Conservation (phyloP, 2,888 invertebrate genomes). For the Spilosoma lubricipeda region DNA sequence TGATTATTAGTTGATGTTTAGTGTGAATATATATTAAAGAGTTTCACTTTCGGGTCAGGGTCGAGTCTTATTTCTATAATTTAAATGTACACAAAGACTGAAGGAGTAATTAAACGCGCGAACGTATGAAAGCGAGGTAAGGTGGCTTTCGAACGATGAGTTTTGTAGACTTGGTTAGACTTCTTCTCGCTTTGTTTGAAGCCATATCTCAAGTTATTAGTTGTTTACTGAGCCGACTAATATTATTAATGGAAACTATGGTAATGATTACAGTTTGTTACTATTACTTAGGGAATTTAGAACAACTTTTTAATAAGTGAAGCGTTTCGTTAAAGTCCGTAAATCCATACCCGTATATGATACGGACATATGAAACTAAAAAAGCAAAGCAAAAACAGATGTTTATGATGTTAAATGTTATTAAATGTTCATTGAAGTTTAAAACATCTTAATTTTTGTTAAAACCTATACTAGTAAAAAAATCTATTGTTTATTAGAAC, state of each 20-base stretch:
- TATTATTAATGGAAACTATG: neutral
- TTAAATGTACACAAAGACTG: constrained; percentile 53
- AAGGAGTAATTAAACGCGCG: constrained; percentile 60
- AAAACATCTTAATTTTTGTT: neutral
- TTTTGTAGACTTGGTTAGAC: constrained; percentile 57
- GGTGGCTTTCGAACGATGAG: constrained; percentile 61
- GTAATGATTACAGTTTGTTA: too few relatives aligned
- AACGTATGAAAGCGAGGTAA: constrained; percentile 58
- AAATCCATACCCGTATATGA: neutral
- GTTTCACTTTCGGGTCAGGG: constrained; percentile 39
- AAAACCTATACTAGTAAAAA: neutral
- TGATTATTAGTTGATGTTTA: neutral
- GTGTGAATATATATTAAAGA: constrained; percentile 8
- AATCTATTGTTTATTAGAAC: neutral
- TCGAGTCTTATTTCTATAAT: constrained; percentile 37
- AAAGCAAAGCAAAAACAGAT: neutral
- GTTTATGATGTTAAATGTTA: neutral
- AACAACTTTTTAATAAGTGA: too few relatives aligned
- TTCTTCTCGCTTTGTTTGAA: constrained; percentile 57
- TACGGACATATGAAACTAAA: neutral
- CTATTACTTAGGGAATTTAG: too few relatives aligned
- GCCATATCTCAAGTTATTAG: constrained; percentile 28
- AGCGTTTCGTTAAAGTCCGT: too few relatives aligned
- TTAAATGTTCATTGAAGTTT: neutral
- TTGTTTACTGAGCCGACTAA: neutral